These are phyloP conservation scores for Sarcophaga peregrina DNA, from an alignment of 1,140 invertebrate genomes.

Conservation along the genomic window DNA sequence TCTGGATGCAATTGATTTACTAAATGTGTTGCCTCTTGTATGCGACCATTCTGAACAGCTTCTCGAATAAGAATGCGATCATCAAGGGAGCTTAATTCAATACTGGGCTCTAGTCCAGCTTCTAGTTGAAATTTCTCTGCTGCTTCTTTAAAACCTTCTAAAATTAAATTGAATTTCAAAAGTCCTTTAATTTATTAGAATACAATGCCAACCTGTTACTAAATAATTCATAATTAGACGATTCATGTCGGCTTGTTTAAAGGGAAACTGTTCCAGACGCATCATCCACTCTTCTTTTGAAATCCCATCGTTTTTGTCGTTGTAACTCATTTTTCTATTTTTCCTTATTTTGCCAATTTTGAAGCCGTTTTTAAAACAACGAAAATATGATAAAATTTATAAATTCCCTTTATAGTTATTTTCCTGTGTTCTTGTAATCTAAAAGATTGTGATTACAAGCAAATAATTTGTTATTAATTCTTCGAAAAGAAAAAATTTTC, in stretches of 20 bases:
- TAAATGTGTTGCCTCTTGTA: slow-evolving; percentile 91
- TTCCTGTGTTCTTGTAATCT: neutral
- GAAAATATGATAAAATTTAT: slow-evolving; percentile 20
- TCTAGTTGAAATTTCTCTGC: slow-evolving; percentile 97
- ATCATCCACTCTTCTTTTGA: slow-evolving; percentile 75
- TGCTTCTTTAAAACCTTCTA: slow-evolving; percentile 97
- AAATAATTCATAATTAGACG: slow-evolving; percentile 98
- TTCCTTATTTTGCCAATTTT: slow-evolving; percentile 78
- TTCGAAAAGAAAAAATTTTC: neutral
- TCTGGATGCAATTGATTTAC: slow-evolving; percentile 96
- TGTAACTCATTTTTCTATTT: slow-evolving; percentile 70
- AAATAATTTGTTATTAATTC: slow-evolving; percentile 24
- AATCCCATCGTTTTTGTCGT: slow-evolving; percentile 61
- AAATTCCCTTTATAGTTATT: neutral
- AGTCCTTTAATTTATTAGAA: neutral
- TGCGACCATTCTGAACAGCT: slow-evolving; percentile 92
- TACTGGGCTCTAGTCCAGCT: slow-evolving; percentile 86
- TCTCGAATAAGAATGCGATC: slow-evolving; percentile 94
- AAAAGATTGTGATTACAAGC: neutral
- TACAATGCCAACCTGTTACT: slow-evolving; percentile 81
- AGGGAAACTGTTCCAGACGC: slow-evolving; percentile 80
- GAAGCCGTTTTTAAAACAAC: slow-evolving; percentile 51
- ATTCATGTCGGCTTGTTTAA: slow-evolving; percentile 93
- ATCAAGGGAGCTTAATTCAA: slow-evolving; percentile 90
- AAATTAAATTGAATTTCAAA: slow-evolving; percentile 49